Conservation (phyloP, 2,797 vertebrate species). For the Helicolenus hilgendorfi region DNA sequence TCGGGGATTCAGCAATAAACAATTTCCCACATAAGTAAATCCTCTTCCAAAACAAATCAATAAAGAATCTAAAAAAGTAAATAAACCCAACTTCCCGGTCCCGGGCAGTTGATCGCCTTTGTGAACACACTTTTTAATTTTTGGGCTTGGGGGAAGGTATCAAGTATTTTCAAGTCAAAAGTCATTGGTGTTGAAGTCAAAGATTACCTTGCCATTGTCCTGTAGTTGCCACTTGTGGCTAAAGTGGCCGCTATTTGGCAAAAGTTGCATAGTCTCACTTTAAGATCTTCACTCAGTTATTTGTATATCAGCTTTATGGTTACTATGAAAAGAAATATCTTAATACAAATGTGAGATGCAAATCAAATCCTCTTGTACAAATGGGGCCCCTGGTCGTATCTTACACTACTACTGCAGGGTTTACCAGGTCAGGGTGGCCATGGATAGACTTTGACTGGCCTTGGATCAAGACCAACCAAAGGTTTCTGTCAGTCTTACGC, state of each 20-base stretch:
- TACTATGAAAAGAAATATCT: not conserved
- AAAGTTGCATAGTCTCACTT: slow-evolving; percentile 44
- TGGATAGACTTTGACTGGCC: slow-evolving; percentile 79
- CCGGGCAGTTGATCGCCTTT: no score
- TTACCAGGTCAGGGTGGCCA: slow-evolving; percentile 66
- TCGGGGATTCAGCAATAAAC: no score
- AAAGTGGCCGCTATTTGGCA: not conserved
- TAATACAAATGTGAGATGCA: slow-evolving; percentile 8
- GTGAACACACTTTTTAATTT: no score
- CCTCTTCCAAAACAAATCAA: no score
- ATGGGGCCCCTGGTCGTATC: slow-evolving; percentile 71
- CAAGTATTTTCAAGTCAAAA: no score
- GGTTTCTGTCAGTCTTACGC: slow-evolving; percentile 67
- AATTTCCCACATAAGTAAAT: no score
- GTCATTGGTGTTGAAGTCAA: no score
- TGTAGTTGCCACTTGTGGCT: not conserved
- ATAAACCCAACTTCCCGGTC: no score
- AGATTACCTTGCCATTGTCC: not conserved
- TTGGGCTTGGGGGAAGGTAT: no score
- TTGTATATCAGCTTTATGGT: not conserved
- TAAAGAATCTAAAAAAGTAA: no score
- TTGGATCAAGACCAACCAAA: slow-evolving; percentile 78
- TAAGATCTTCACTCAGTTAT: not conserved
- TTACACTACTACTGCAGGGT: slow-evolving; percentile 60
- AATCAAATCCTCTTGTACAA: slow-evolving; percentile 70